Evolutionary conservation across 2,113 vertebrate genomes (phyloP).

Genomic region (Thalassarche chlororhynchos): DNA sequence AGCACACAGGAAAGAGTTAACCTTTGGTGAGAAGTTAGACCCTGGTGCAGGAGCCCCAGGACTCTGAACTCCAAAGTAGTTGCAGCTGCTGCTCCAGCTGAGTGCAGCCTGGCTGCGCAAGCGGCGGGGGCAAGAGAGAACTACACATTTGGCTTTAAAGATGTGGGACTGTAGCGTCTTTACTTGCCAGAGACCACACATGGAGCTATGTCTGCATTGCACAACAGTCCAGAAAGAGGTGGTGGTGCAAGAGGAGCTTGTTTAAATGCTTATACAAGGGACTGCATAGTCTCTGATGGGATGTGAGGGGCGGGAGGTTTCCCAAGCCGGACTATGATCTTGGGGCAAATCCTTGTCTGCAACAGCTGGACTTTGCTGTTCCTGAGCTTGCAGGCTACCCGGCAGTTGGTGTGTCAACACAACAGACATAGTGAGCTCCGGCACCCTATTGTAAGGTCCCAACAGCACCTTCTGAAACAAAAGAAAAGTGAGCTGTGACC

Average conservation of each 20-base stretch:
- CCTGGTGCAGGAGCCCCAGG: background rate
- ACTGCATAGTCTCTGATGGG: background rate
- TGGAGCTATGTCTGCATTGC: background rate
- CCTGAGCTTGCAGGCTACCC: background rate
- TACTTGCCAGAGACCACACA: background rate
- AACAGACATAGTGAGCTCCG: background rate
- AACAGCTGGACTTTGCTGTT: background rate
- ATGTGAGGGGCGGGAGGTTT: background rate
- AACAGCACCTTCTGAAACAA: background rate
- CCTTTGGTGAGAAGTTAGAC: background rate
- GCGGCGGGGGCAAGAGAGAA: rapidly evolving
- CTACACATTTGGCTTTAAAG: background rate
- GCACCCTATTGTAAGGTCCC: background rate
- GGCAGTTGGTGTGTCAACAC: background rate
- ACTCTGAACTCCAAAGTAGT: background rate
- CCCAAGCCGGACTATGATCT: background rate
- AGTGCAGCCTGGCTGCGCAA: background rate
- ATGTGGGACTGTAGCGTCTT: background rate
- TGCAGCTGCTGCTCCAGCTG: background rate
- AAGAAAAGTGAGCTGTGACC: background rate
- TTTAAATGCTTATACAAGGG: background rate
- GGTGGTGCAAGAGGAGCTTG: background rate
- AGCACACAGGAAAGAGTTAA: background rate
- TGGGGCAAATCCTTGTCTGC: background rate
- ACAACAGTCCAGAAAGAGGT: background rate